Conservation (phyloP, 2,888 invertebrate species). For the Polymixis flavicincta region DNA sequence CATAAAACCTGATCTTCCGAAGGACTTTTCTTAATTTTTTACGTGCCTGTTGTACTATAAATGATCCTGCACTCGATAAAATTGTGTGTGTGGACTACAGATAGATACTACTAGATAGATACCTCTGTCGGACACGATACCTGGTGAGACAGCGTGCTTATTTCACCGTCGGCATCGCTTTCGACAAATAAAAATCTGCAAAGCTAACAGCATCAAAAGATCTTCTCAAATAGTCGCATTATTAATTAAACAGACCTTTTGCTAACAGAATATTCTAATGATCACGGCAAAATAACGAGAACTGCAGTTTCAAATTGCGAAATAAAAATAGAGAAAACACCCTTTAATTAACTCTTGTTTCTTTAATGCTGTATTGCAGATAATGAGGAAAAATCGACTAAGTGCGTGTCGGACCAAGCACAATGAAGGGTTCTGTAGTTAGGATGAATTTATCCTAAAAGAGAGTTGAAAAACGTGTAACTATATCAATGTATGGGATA, state of each 20-base stretch:
- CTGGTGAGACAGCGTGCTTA: too few species aligned
- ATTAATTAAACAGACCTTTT: conserved; percentile 43
- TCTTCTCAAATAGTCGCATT: conserved; percentile 17
- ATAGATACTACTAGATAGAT: too few species aligned
- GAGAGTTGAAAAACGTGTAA: not conserved
- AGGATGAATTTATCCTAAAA: not conserved
- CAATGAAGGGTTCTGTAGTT: not conserved
- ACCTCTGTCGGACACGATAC: too few species aligned
- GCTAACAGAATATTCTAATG: conserved; percentile 27
- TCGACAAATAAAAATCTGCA: not conserved
- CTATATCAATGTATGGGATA: too few species aligned
- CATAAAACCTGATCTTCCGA: too few species aligned
- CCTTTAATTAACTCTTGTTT: conserved; percentile 24
- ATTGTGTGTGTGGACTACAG: too few species aligned
- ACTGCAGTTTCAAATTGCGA: conserved; percentile 11
- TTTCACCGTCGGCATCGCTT: not conserved
- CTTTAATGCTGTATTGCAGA: not conserved
- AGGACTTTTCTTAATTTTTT: too few species aligned
- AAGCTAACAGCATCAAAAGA: not conserved
- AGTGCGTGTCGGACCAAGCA: too few species aligned
- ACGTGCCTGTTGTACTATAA: too few species aligned
- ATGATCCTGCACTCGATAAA: too few species aligned
- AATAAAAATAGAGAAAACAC: conserved; percentile 18
- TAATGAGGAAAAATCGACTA: not conserved
- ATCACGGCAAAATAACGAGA: not conserved